Evolutionary conservation across 2,113 vertebrate genomes (phyloP), one percentile per base, ranked within the genome.

Genomic region (Hemiscyllium ocellatum): DNA sequence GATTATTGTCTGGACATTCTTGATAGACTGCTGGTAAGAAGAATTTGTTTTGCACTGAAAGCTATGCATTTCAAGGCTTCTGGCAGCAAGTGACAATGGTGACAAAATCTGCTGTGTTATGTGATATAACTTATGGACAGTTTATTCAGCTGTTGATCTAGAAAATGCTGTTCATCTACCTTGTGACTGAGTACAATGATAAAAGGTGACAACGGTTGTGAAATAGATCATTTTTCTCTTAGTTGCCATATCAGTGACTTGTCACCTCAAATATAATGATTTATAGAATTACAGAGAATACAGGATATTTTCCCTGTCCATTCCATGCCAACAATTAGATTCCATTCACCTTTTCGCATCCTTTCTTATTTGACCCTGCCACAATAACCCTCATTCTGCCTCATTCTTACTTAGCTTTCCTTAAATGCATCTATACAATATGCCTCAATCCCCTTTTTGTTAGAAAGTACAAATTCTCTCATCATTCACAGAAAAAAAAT

Each of bases 11-110:
- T 50, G 69, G 69, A 52, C 66, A 66, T 33, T 95, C 12, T 95
- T 72, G 94, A 95, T 95, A 52, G 26, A 47, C 47, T 70, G 66
- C 47, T 95, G 94, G 26, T 52, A 95, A 72, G 47, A 76, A 24
- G 68, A 69, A 95, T 95, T 95, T 95, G 94, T 72, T 95, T 29
- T 29, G 94, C 69, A 33, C 69, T 72, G 50, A 95, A 95, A 70
- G 1, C 68, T 47, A 20, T 37, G 7, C 65, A 20, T 76, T 69
- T 47, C 72, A 47, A 13, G 72, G 52, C 47, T 42, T 37, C 94
- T 47, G 37, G 5, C 94, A 76, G 94, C 42, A 13, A 47, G 69
- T 76, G 94, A 72, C 22, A 1, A 19, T 4, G 17, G n/a, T 94
- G 66, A 13, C 94, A 52, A 52, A 95, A 52, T 7, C 66, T 95